Evolutionary conservation across 2,113 vertebrate species (phyloP), one percentile per base, ranked within the genome.

Genomic region (Tragelaphus strepsiceros): DNA sequence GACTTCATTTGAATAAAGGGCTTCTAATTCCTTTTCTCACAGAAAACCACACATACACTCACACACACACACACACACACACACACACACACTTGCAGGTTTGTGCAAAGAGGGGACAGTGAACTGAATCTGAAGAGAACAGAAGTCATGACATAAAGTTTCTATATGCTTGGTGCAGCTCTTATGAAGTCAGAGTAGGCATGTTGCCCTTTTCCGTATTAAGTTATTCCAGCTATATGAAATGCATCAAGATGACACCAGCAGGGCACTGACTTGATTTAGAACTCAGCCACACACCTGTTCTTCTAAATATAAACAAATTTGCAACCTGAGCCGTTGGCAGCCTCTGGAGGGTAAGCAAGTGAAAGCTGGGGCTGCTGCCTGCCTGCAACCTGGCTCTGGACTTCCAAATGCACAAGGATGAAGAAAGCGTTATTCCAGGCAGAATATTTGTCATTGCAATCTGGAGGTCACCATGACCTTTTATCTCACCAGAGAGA

Each of bases 251-350:
- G 95, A 98, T 97, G 94, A 97, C 85, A 74, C 94, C 98, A 98
- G 90, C 95, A 96, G 96, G 96, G 96, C 97, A 81, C 94, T 96
- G 97, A 98, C 98, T 98, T 98, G 97, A 98, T 98, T 98, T 97
- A 98, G 96, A 96, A 93, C 24, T 17, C 80, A 90, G 93, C 93
- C 98, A 89, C 51, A 97, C 98, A 99, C 99, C 99, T 99, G 99
- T 99, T 99, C 89, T 83, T 98, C 98, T 99, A 98, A 99, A 98
- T 98, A 98, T 99, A 99, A 98, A 77, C 93, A 96, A 92, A 97
- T 96, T 95, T 98, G 98, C 95, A 98, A 99, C 96, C 86, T 82
- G 98, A 99, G 90, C 97, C 0, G 0, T 39, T 83, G 96, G 98
- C 96, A 14, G 12, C 97, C 95, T 80, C 93, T 98, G 86, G 51